phyloP scores from a whole-genome alignment of 2,888 invertebrate species.

The Dilophus febrilis region DNA sequence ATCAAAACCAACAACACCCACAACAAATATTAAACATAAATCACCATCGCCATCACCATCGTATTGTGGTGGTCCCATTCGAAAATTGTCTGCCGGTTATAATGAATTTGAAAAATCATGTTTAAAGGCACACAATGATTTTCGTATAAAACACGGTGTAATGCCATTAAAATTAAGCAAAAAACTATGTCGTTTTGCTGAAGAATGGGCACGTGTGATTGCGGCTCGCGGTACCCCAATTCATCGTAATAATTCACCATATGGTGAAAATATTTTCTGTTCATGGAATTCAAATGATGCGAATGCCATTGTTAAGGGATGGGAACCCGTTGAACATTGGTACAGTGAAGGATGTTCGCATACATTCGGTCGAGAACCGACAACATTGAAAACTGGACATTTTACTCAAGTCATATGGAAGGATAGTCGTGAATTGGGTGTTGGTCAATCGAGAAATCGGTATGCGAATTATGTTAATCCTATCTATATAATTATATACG shows the following conservation, averaged over 20 bases:
- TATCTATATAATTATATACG: not conserved
- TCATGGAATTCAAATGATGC: conserved; percentile 45
- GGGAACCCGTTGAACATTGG: conserved; percentile 24
- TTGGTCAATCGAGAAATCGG: conserved; percentile 46
- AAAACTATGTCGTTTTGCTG: conserved; percentile 46
- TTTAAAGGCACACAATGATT: conserved; percentile 57
- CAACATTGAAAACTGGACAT: conserved; percentile 52
- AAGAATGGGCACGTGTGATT: conserved; percentile 51
- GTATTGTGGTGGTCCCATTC: not conserved
- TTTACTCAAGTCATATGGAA: conserved; percentile 71
- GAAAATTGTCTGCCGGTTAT: conserved; percentile 3
- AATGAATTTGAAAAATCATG: conserved; percentile 49
- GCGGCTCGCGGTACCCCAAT: conserved; percentile 49
- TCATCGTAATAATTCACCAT: conserved; percentile 57
- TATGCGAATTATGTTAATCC: too few species aligned
- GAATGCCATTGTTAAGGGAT: conserved; percentile 35
- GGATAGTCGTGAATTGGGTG: conserved; percentile 53
- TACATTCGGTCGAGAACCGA: conserved; percentile 44
- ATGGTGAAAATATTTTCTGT: conserved; percentile 68
- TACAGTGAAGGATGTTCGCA: conserved; percentile 48
- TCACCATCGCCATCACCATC: conserved; percentile 23
- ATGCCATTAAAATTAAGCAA: conserved; percentile 45
- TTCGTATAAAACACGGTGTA: conserved; percentile 49
- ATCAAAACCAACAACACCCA: not conserved
- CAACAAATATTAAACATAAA: conserved; percentile 5